Conservation (phyloP, 2,797 vertebrate species). For the Podargus strigoides region DNA sequence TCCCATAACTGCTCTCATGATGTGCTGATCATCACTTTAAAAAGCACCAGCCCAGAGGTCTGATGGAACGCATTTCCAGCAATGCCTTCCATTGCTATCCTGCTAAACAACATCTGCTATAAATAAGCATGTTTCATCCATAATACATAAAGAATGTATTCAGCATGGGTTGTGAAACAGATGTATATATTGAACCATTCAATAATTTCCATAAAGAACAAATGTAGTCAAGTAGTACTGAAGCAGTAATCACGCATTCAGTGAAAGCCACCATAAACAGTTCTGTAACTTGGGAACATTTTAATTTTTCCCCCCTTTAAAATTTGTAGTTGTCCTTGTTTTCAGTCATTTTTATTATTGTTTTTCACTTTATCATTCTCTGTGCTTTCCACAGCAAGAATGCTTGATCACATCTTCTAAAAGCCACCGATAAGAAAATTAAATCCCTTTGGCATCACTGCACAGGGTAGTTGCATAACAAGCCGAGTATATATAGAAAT, state of each 20-base stretch:
- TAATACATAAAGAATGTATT: not conserved
- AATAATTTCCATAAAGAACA: not conserved
- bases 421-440: not conserved
- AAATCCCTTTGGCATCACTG: conserved; percentile 40
- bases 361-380: not conserved
- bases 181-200: not conserved
- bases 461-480: conserved; percentile 36
- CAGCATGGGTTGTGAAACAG: not conserved
- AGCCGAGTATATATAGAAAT: conserved; percentile 17
- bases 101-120: not conserved
- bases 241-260: not conserved
- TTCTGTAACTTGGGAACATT: not conserved
- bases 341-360: not conserved
- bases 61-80: not conserved
- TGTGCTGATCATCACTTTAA: not conserved
- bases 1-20: accelerated
- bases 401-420: conserved; percentile 23
- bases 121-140: not conserved
- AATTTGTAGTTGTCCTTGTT: not conserved
- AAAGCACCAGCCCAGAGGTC: not conserved
- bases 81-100: not conserved
- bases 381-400: not conserved
- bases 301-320: not conserved
- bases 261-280: not conserved
- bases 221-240: not conserved